A percentile compares a stretch with the other conserved stretches of the same genome.
Evolutionary conservation across 2,888 invertebrate genomes (phyloP).

Genomic region (Dastarcus helophoroides): DNA sequence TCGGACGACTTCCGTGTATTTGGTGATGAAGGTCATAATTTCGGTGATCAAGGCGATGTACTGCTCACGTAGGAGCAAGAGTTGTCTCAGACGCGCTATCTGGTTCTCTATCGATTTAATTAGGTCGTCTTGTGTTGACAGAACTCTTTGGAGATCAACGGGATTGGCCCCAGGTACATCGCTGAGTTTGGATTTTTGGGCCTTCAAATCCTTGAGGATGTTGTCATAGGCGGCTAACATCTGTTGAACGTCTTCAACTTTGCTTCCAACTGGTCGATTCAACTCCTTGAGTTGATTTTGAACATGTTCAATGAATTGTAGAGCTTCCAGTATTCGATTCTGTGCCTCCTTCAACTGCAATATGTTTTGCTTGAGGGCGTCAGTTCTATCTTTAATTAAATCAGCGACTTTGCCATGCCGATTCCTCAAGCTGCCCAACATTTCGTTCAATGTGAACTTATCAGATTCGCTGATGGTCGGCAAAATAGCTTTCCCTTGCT

Average conservation of each 20-base stretch:
- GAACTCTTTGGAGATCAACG: constrained; percentile 66
- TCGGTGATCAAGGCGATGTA: constrained; percentile 78
- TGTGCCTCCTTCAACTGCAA: constrained; percentile 73
- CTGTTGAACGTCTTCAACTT: constrained; percentile 82
- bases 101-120: constrained; percentile 78
- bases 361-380: constrained; percentile 63
- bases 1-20: constrained; percentile 72
- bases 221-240: constrained; percentile 66
- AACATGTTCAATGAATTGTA: constrained; percentile 68
- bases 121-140: constrained; percentile 75
- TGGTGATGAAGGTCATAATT: constrained; percentile 76
- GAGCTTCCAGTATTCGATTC: constrained; percentile 65
- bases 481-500: constrained; percentile 68
- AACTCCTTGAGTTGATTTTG: constrained; percentile 73
- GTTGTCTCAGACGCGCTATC: constrained; percentile 65
- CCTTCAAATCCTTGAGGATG: constrained; percentile 65
- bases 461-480: constrained; percentile 77
- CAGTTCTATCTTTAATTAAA: constrained; percentile 64
- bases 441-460: constrained; percentile 70
- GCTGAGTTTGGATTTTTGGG: constrained; percentile 64
- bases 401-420: constrained; percentile 63
- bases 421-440: constrained; percentile 65
- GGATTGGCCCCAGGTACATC: constrained; percentile 66
- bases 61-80: constrained; percentile 74
- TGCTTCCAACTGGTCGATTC: constrained; percentile 76